Evolutionary conservation across 2,113 vertebrate species (phyloP), one percentile per base, ranked within the genome.

Genomic region (Spea multiplicata): DNA sequence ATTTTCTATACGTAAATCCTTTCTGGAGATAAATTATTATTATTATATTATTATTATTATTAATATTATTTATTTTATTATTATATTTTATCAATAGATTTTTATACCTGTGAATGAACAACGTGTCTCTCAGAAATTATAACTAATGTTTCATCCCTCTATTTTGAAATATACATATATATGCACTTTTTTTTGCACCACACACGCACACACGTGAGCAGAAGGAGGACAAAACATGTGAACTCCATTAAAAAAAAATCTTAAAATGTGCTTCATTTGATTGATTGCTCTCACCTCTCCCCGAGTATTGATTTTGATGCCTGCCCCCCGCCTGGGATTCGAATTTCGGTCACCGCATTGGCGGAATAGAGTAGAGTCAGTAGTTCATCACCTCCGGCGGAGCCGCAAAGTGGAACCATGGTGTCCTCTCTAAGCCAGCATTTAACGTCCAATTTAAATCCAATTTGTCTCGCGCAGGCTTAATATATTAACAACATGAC

Each of bases 351-450:
- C 44, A 73, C 57, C 55, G 67, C 73, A 79, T 79, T 70, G 73
- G 8, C 30, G 62, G 70, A 79, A 79, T 61, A 30, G 50, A 67
- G 50, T 53, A 64, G 5, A 79, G 66, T 73, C 70, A 66, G 77
- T 12, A 66, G 62, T 16, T 48, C n/a, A 70, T 66, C 73, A 73
- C 77, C 61, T 73, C 70, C 55, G 53, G 76, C 68, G 17, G 68
- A 78, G 76, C 47, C 48, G 76, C 68, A 65, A 78, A 79, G 71
- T 79, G 70, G 77, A 79, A 79, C 77, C 77, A 66, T 50, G 62
- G 70, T 79, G 77, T 73, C 70, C 62, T 79, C 71, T 44, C 61
- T 73, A 73, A 65, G 55, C 70, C 61, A 44, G 14, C 65, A 52
- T 73, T 66, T 79, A 70, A 65, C 48, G 77, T 73, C 30, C 30